Evolutionary conservation across 2,113 vertebrate species (phyloP), one percentile per base, ranked within the genome.

Genomic region (Zapus hudsonius): DNA sequence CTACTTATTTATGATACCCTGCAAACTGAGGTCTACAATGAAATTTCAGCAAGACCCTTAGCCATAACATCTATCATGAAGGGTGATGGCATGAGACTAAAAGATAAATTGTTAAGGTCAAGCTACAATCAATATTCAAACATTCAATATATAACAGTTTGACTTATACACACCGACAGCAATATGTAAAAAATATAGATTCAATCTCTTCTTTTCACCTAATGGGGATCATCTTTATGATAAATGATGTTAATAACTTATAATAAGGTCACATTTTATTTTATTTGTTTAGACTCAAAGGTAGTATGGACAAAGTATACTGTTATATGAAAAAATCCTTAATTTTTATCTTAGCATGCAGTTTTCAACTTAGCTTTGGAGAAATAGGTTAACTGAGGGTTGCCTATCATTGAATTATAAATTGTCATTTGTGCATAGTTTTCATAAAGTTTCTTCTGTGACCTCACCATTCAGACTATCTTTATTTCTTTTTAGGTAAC

Each of bases 1-100:
- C 95, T 94, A 44, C 61, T 94, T 96, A 94, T 96, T 96, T 96
- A 94, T 92, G 80, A 94, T 95, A 84, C 75, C 42, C 66, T 89
- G 82, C 70, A 94, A 92, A 52, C 36, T 52, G 44, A 20, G 76
- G 42, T 96, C 88, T 74, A 74, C 89, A 96, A 96, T 94, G 84
- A 96, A 93, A 92, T 76, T 40, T 75, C 36, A 47, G 73, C 66
- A 44, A 87, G 82, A 57, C 44, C 67, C 12, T 94, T 85, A 87
- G 52, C 81, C 69, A 93, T 63, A 94, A 76, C 83, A 95, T 95
- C 79, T 22, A 91, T 91, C 33, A 96, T 4, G 29, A 73, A 84
- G 36, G 73, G 36, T 76, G 55, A 94, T 78, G 55, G 67, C 57
- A 57, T 0, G 4, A 91, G 38, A 87, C 70, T 61, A 90, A 82